Evolutionary conservation across 2,888 invertebrate genomes (phyloP), one percentile per base, ranked within the genome.

Genomic region (Odontomyia ornata): DNA sequence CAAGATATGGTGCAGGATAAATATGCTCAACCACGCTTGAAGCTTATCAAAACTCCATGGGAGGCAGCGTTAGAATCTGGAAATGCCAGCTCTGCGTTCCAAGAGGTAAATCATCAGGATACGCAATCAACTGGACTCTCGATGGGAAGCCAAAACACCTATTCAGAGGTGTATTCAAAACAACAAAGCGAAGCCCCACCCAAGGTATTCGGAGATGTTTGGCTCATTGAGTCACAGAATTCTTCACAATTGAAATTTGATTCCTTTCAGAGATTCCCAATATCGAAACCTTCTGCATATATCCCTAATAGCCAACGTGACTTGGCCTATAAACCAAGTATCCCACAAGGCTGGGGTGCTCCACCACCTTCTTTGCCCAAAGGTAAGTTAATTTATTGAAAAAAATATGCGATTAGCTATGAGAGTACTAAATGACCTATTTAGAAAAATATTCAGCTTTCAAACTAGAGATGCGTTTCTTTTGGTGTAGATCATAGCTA

Each of bases 41-140:
- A 90, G 81, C 84, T 92, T 76, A 86, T 91, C 0, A 90, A 91
- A 83, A 90, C 91, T 0, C 93, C 93, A 0, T 92, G 92, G 92
- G 91, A 92, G 81, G 91, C 92, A 1, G 92, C 92, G n/a, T 84
- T 92, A 43, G 89, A 91, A 83, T 90, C 91, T 23, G 92, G 92
- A n/a, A 89, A 90, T 13, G 91, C 92, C 1, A 92, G 92, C 77
- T 87, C 89, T 3, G 93, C 93, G n/a, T 93, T 93, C 83, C 87
- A 90, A 80, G 89, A 90, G 75, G 79, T 82, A 2, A 27, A 52
- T 56, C 62, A 27, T 47, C 69, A 46, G 15, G 57, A 75, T 69
- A 28, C 76, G 60, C 73, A 77, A 75, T 69, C 62, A 62, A 11
- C 77, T 69, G 77, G 78, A 78, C 23, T 79, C 77, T 62, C 79